phyloP scores from a whole-genome alignment of 2,888 invertebrate genomes.

The Cantharis nigra region DNA sequence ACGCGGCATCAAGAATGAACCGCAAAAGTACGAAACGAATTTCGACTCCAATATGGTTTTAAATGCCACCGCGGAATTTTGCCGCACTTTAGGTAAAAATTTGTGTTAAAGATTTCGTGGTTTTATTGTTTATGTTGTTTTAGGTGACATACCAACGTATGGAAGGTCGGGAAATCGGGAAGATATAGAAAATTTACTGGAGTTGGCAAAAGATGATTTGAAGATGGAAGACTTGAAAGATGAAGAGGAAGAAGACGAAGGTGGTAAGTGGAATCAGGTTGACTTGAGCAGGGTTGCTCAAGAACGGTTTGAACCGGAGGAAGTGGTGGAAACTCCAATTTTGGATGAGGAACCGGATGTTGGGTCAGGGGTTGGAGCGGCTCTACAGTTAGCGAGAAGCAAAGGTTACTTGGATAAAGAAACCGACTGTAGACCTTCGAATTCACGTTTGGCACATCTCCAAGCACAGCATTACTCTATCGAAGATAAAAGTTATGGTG shows the following conservation, averaged over 20 bases:
- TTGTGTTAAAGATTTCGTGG: not conserved
- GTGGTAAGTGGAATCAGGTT: constrained; percentile 62
- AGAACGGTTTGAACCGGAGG: constrained; percentile 41
- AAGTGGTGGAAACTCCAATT: constrained; percentile 64
- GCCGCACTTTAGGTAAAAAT: constrained; percentile 72
- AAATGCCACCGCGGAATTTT: constrained; percentile 96
- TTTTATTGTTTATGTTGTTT: not conserved
- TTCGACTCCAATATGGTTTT: constrained; percentile 68
- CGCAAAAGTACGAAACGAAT: not conserved
- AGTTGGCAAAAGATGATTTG: constrained; percentile 35
- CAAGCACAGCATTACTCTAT: constrained; percentile 81
- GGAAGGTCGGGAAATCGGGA: constrained; percentile 90
- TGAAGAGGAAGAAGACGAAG: constrained; percentile 43
- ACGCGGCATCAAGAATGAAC: not conserved
- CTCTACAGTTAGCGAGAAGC: constrained; percentile 85
- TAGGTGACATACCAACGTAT: constrained; percentile 90
- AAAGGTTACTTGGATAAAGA: constrained; percentile 93
- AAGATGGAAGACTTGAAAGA: constrained; percentile 41
- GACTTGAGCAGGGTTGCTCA: constrained; percentile 50
- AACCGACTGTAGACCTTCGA: constrained; percentile 71
- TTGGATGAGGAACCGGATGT: constrained; percentile 93
- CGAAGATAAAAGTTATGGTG: constrained; percentile 77
- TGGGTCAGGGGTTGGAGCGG: constrained; percentile 89
- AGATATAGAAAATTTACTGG: constrained; percentile 70
- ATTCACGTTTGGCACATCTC: constrained; percentile 73